A percentile compares a stretch with the other conserved stretches of the same genome.
phyloP scores from a whole-genome alignment of 2,113 vertebrate genomes.

The Neolamprologus variostigma region DNA sequence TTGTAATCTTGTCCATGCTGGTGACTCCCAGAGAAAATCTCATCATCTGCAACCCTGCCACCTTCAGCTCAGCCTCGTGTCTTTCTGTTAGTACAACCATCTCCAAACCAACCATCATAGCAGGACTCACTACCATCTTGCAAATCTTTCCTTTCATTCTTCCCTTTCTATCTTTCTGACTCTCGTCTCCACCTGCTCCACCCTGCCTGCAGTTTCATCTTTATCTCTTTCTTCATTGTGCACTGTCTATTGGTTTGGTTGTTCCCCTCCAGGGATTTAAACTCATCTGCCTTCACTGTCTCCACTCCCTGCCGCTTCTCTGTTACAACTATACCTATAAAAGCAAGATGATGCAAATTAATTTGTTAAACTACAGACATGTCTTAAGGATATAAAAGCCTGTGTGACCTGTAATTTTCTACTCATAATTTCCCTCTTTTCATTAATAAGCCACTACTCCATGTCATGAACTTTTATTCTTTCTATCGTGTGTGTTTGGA shows the following conservation, averaged over 20 bases:
- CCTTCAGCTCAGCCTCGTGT: not conserved
- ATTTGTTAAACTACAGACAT: not conserved
- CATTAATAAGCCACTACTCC: not conserved
- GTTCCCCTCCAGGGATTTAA: not conserved
- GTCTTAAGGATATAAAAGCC: not conserved
- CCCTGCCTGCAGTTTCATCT: not conserved
- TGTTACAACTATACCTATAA: not conserved
- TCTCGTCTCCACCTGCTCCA: not conserved
- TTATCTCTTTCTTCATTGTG: not conserved
- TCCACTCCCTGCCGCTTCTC: not conserved
- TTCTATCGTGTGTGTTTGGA: fast-evolving
- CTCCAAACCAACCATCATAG: not conserved
- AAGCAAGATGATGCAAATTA: not conserved
- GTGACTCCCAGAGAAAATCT: not conserved
- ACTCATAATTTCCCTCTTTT: not conserved
- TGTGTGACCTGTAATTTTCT: not conserved
- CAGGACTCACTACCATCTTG: not conserved
- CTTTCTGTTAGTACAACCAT: not conserved
- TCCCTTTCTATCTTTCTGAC: not conserved
- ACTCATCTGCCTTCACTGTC: not conserved
- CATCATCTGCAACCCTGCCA: not conserved
- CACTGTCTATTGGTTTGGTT: not conserved
- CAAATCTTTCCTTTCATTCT: not conserved
- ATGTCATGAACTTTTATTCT: not conserved
- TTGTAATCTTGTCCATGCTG: not conserved